phyloP scores from a whole-genome alignment of 2,888 invertebrate species.

The Drosophila kanekoi region DNA sequence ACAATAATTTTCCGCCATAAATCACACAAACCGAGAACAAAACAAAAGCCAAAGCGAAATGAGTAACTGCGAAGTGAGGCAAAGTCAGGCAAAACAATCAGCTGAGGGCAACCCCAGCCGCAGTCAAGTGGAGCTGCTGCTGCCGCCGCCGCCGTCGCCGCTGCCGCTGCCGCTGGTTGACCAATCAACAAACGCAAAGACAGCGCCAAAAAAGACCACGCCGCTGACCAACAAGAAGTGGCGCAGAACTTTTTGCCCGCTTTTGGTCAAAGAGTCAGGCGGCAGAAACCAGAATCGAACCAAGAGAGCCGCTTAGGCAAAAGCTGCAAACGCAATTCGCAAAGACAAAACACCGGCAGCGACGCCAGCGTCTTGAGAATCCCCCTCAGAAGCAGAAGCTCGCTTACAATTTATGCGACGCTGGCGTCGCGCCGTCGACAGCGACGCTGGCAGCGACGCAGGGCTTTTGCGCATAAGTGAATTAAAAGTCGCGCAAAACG shows the following conservation, averaged over 20 bases:
- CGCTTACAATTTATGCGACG: slow-evolving; percentile 62
- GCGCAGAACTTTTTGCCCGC: slow-evolving; percentile 46
- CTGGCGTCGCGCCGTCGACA: slow-evolving; percentile 17
- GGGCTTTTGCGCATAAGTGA: slow-evolving; percentile 58
- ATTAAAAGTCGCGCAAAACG: slow-evolving; percentile 48
- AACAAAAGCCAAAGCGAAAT: slow-evolving; percentile 60
- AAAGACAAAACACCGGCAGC: slow-evolving; percentile 59
- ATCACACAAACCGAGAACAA: slow-evolving; percentile 67
- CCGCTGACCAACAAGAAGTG: slow-evolving; percentile 47
- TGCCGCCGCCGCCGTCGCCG: slow-evolving; percentile 12
- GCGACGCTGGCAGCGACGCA: slow-evolving; percentile 36
- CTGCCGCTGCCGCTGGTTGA: slow-evolving; percentile 20
- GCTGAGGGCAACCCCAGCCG: slow-evolving; percentile 65
- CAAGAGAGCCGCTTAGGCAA: slow-evolving; percentile 45
- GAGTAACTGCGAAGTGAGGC: slow-evolving; percentile 52
- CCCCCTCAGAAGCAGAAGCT: slow-evolving; percentile 40
- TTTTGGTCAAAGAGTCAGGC: slow-evolving; percentile 64
- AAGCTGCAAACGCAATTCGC: slow-evolving; percentile 47
- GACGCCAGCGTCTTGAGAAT: slow-evolving; percentile 59
- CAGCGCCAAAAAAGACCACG: slow-evolving; percentile 57
- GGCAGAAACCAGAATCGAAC: slow-evolving; percentile 58
- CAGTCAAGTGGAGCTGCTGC: slow-evolving; percentile 25
- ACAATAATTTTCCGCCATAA: slow-evolving; percentile 69
- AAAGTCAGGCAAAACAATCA: slow-evolving; percentile 47
- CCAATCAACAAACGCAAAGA: slow-evolving; percentile 66